Percentiles rank a stretch among this genome's conserved stretches.
These are phyloP conservation scores for Eupsittula cactorum DNA, from an alignment of 2,113 vertebrate species.

Conservation along the genomic window DNA sequence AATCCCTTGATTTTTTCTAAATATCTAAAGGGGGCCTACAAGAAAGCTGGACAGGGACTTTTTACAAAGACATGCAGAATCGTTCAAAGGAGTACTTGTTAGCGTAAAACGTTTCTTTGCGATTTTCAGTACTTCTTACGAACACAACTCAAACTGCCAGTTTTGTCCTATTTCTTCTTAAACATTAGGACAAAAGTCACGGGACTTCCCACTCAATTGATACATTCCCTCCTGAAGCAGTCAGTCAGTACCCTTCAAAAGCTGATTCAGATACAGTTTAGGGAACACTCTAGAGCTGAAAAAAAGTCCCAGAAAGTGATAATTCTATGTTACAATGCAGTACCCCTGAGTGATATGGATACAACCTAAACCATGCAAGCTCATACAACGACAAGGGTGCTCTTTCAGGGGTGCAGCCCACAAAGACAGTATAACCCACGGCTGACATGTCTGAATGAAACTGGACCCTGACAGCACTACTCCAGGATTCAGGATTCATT, in stretches of 20 bases:
- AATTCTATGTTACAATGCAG: background rate
- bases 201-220: background rate
- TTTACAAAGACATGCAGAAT: too few relatives aligned
- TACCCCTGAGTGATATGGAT: background rate
- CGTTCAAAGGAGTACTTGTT: background rate
- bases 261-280: background rate
- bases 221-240: background rate
- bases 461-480: background rate
- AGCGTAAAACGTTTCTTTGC: background rate
- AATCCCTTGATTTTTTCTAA: too few relatives aligned
- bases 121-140: background rate
- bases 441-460: background rate
- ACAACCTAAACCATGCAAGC: background rate
- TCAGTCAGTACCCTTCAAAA: background rate
- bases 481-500: background rate
- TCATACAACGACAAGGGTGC: background rate
- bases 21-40: too few relatives aligned
- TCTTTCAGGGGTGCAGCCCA: background rate
- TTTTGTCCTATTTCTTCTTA: background rate
- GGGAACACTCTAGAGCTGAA: background rate
- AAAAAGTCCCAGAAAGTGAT: background rate
- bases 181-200: background rate
- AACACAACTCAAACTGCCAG: background rate
- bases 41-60: too few relatives aligned
- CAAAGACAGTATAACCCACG: background rate